Evolutionary conservation across 2,797 vertebrate genomes (phyloP), one percentile per base, ranked within the genome.

Genomic region (Arrhamphus sclerolepis): DNA sequence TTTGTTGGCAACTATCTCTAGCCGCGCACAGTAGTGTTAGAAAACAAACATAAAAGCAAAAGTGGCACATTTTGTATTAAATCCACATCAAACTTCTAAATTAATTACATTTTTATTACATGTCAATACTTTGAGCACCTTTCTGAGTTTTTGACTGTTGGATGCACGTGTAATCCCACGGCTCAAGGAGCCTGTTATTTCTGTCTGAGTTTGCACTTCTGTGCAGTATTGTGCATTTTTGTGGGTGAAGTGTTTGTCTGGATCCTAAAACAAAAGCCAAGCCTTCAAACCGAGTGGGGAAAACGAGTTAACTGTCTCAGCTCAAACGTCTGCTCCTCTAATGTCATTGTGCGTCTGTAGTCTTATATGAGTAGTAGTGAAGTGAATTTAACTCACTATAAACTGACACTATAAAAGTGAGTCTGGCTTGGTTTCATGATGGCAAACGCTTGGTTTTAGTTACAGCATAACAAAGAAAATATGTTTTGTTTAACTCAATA

Each of bases 391-490:
- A 72, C 66, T 55, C 63, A 61, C 57, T n/a, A 39, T 50, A 38
- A 34, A 57, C 20, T 62, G 62, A 80, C 72, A 71, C 62, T 70
- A 55, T 54, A 61, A 65, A 69, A 67, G 65, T 72, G 79, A 17
- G 42, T 67, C 44, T 44, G 31, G 40, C 28, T 43, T 24, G 22
- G 22, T 57, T 48, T 71, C 41, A 31, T 49, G 41, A 26, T 38
- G 22, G 40, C 50, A 62, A 63, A 31, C 18, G 34, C 2, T 47
- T 40, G 28, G 26, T 31, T 44, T 44, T 29, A 43, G 13, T 20
- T 9, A 6, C 4, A 31, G 18, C 2, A 29, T 14, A 3, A 19
- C 5, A 29, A 20, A 43, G 31, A 7, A 43, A 7, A 9, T 1
- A 3, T 16, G n/a, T 26, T n/a, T 20, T 56, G 5, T 18, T 20